These are phyloP conservation scores for Erythrolamprus reginae DNA, from an alignment of 2,113 vertebrate species.

Conservation along the genomic window DNA sequence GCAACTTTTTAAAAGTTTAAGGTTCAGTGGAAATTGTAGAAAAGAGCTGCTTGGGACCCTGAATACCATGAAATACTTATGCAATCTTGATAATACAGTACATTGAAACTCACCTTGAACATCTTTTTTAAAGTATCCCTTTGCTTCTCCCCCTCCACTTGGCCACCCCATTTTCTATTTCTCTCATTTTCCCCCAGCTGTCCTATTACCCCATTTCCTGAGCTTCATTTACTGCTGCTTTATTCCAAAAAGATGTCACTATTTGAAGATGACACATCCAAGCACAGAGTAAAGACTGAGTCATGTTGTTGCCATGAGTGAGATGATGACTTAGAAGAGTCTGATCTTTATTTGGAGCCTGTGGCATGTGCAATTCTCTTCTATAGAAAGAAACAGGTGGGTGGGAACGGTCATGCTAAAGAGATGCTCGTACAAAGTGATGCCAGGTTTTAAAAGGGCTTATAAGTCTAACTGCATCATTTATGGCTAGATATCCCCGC, in stretches of 20 bases:
- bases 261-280: constrained; percentile 54
- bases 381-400: constrained; percentile 55
- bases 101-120: neutral
- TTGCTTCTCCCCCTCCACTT: neutral
- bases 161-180: neutral
- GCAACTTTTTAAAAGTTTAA: neutral
- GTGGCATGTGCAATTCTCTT: constrained; percentile 49
- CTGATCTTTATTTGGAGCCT: constrained; percentile 49
- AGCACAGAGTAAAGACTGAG: constrained; percentile 51
- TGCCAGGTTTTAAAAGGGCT: constrained; percentile 34
- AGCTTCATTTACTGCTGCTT: constrained; percentile 13
- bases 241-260: constrained; percentile 38
- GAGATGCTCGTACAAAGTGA: neutral
- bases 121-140: neutral
- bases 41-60: neutral
- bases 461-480: constrained; percentile 28
- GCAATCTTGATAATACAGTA: neutral
- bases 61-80: neutral
- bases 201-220: constrained; percentile 7
- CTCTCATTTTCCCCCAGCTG: neutral
- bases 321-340: constrained; percentile 48
- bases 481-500: too few relatives aligned
- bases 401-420: constrained; percentile 44
- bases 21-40: neutral
- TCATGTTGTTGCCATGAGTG: constrained; percentile 49